These are phyloP conservation scores for Gobio occitaniae DNA, from an alignment of 2,797 vertebrate species.

Conservation along the genomic window DNA sequence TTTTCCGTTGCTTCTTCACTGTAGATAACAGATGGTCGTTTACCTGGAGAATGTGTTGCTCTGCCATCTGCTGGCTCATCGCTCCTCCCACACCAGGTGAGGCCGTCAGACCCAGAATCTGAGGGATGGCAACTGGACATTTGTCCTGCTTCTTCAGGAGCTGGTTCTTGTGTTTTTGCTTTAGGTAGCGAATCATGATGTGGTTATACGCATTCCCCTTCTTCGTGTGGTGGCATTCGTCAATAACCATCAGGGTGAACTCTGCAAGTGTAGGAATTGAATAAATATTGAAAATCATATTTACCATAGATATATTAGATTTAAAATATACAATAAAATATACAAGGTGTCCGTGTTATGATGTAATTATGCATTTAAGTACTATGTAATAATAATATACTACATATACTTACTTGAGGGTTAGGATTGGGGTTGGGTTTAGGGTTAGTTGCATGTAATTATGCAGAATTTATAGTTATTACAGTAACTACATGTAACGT, in stretches of 20 bases:
- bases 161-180: conserved; percentile 85
- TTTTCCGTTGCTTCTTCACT: background rate
- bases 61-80: conserved; percentile 80
- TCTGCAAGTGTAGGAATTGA: conserved; percentile 70
- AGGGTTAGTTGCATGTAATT: no score
- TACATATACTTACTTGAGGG: no score
- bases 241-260: conserved; percentile 91
- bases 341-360: no score
- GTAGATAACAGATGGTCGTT: conserved; percentile 53
- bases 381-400: no score
- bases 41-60: conserved; percentile 94
- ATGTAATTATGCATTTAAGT: no score
- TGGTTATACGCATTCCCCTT: conserved; percentile 94
- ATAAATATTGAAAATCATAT: background rate
- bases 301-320: background rate
- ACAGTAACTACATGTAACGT: no score
- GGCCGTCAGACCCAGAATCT: conserved; percentile 94
- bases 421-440: no score
- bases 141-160: conserved; percentile 80
- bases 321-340: background rate
- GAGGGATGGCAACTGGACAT: conserved; percentile 78
- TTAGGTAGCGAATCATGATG: conserved; percentile 93
- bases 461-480: no score
- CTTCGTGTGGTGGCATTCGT: conserved; percentile 97
- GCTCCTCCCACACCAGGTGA: conserved; percentile 94